Conservation (phyloP, 2,113 vertebrate species). For the Boleophthalmus pectinirostris region DNA sequence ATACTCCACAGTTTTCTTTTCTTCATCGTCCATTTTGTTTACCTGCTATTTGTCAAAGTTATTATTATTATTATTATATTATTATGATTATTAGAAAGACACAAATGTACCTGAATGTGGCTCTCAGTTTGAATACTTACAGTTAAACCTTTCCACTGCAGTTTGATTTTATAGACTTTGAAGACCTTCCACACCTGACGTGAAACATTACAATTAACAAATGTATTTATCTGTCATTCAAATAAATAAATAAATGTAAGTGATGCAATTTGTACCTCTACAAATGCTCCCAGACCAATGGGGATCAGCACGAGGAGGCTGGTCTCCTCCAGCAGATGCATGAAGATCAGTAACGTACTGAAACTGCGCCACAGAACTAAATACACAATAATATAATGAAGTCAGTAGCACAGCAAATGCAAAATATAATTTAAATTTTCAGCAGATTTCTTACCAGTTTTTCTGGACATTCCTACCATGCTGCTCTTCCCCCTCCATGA, state of each 20-base stretch:
- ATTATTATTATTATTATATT: too few relatives aligned
- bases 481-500: constrained; percentile 95
- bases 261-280: constrained; percentile 80
- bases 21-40: constrained; percentile 70
- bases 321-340: constrained; percentile 91
- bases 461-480: constrained; percentile 94
- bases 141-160: constrained; percentile 46
- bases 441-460: constrained; percentile 80
- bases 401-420: neutral
- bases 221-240: neutral
- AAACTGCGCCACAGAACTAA: constrained; percentile 94
- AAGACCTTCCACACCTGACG: constrained; percentile 93
- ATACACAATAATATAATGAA: neutral
- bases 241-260: neutral
- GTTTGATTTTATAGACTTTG: constrained; percentile 68
- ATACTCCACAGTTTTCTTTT: constrained; percentile 70
- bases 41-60: constrained; percentile 42
- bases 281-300: constrained; percentile 86
- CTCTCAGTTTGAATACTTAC: constrained; percentile 57
- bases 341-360: constrained; percentile 91
- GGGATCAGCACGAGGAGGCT: constrained; percentile 91
- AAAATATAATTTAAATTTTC: neutral
- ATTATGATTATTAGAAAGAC: neutral
- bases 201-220: neutral
- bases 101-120: neutral